phyloP scores from a whole-genome alignment of 2,113 vertebrate species.

The Verasper variegatus region DNA sequence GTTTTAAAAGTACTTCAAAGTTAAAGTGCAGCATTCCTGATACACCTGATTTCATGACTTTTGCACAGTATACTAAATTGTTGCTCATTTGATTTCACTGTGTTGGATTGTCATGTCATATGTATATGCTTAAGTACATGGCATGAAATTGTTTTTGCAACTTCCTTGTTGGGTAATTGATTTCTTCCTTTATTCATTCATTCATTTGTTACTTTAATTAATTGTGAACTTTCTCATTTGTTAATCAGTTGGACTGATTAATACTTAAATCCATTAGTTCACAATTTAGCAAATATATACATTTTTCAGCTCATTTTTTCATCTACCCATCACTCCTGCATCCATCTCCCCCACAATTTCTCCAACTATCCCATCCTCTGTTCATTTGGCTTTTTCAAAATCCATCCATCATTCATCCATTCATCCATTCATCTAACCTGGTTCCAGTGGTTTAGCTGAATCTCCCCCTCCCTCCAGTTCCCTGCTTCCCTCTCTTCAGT shows the following conservation, averaged over 20 bases:
- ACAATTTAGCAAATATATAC: conserved; percentile 32
- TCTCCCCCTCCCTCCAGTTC: conserved; percentile 68
- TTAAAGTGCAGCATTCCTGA: too few species aligned
- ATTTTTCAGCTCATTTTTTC: conserved; percentile 21
- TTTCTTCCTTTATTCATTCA: conserved; percentile 44
- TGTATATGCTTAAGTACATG: too few species aligned
- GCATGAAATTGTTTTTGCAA: too few species aligned
- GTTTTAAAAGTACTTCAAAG: too few species aligned
- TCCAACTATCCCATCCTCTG: not conserved
- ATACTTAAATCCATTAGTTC: conserved; percentile 38
- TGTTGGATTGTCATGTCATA: too few species aligned
- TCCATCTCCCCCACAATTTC: not conserved
- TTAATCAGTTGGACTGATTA: conserved; percentile 55
- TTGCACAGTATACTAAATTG: too few species aligned
- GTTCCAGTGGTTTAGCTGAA: conserved; percentile 71
- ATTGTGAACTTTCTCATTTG: conserved; percentile 50
- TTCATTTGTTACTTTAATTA: conserved; percentile 27
- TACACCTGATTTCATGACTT: too few species aligned
- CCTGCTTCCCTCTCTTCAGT: conserved; percentile 59
- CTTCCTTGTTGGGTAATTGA: conserved; percentile 28
- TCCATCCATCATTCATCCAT: not conserved
- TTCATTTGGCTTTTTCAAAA: not conserved
- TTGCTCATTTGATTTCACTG: too few species aligned
- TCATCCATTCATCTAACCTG: not conserved
- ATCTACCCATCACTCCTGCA: conserved; percentile 2